Evolutionary conservation across 2,888 invertebrate genomes (phyloP).

Genomic region (Mesorhabditis belari): DNA sequence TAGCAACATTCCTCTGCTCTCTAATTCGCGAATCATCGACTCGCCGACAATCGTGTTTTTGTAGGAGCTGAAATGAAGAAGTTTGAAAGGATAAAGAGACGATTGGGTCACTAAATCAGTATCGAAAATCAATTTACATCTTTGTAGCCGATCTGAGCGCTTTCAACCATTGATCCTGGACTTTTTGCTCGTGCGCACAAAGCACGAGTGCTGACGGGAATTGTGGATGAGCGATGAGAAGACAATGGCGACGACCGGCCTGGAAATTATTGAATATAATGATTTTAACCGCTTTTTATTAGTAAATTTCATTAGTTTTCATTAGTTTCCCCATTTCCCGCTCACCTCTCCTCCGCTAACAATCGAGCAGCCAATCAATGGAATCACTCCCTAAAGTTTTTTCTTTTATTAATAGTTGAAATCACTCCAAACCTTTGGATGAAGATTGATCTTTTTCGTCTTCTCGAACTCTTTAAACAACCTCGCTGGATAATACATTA

Average conservation of each 20-base stretch:
- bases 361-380: slow-evolving; percentile 43
- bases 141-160: slow-evolving; percentile 42
- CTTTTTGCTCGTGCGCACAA: slow-evolving; percentile 29
- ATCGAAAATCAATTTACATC: slow-evolving; percentile 20
- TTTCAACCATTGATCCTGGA: slow-evolving; percentile 39
- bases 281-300: background rate
- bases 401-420: background rate
- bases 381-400: slow-evolving; percentile 35
- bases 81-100: background rate
- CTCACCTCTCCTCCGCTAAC: slow-evolving; percentile 43
- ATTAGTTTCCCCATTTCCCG: slow-evolving; percentile 21
- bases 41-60: slow-evolving; percentile 43
- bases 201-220: slow-evolving; percentile 39
- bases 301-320: too few relatives aligned
- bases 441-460: slow-evolving; percentile 34
- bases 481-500: slow-evolving; percentile 54
- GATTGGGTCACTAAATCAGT: background rate
- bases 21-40: slow-evolving; percentile 36
- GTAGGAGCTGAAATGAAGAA: slow-evolving; percentile 30
- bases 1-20: slow-evolving; percentile 27
- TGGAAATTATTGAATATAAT: background rate
- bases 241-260: slow-evolving; percentile 19
- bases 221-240: slow-evolving; percentile 44
- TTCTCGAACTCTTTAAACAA: slow-evolving; percentile 35
- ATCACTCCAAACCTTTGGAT: slow-evolving; percentile 28